Evolutionary conservation across 2,797 vertebrate species (phyloP).

Genomic region (Enteromius treurensis): DNA sequence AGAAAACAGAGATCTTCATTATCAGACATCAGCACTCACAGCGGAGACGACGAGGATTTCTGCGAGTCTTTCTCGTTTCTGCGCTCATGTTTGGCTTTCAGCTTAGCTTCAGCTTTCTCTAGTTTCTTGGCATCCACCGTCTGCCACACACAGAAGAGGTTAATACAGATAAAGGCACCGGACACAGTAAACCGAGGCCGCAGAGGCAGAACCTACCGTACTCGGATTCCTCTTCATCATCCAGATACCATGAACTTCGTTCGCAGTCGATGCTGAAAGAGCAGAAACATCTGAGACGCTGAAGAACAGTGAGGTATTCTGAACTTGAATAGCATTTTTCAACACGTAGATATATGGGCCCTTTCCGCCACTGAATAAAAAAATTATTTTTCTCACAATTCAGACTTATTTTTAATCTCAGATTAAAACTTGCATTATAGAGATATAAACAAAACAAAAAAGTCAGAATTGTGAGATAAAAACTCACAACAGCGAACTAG

Average conservation of each 20-base stretch:
- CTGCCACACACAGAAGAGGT: constrained; percentile 64
- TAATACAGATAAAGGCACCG: neutral
- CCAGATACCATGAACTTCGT: constrained; percentile 80
- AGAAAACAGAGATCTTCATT: neutral
- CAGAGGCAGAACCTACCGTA: constrained; percentile 77
- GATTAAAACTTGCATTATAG: too few species aligned
- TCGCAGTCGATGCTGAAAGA: constrained; percentile 62
- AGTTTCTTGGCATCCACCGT: constrained; percentile 92
- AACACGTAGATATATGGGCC: neutral
- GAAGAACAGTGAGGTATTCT: neutral
- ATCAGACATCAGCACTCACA: constrained; percentile 76
- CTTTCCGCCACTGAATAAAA: neutral
- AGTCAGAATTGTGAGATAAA: too few species aligned
- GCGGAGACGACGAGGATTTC: constrained; percentile 73
- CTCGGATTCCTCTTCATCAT: constrained; percentile 88
- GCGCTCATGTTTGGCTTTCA: constrained; percentile 92
- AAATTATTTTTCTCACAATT: neutral
- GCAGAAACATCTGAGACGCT: constrained; percentile 34
- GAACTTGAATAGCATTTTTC: neutral
- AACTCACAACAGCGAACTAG: too few species aligned
- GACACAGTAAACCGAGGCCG: neutral
- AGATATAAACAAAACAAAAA: too few species aligned
- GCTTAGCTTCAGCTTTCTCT: constrained; percentile 94
- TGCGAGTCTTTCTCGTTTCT: constrained; percentile 86
- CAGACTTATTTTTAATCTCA: too few species aligned